phyloP scores from a whole-genome alignment of 1,140 invertebrate species.

The Drosophila varians region DNA sequence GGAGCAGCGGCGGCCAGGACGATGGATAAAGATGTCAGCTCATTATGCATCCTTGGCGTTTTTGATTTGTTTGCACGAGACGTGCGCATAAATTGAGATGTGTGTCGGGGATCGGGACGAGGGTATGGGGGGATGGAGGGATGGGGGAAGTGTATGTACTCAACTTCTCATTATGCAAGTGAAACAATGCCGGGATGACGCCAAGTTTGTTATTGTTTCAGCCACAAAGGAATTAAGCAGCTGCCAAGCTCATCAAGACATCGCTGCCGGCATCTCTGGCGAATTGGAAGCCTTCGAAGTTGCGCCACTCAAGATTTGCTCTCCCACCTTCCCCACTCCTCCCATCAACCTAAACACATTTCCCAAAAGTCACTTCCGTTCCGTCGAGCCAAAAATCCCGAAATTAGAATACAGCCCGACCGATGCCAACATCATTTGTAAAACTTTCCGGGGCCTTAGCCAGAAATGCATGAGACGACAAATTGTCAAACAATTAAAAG shows the following conservation, averaged over 20 bases:
- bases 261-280: not conserved
- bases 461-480: constrained; percentile 60
- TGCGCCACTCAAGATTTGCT: not conserved
- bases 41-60: constrained; percentile 74
- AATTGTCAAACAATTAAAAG: constrained; percentile 71
- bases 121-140: not conserved
- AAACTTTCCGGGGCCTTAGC: constrained; percentile 8
- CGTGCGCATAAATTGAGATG: constrained; percentile 74
- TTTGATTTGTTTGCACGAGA: constrained; percentile 72
- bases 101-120: not conserved
- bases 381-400: not conserved
- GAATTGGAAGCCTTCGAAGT: not conserved
- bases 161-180: constrained; percentile 68
- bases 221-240: constrained; percentile 73
- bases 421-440: constrained; percentile 40
- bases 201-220: constrained; percentile 67
- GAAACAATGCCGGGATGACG: constrained; percentile 60
- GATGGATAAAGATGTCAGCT: constrained; percentile 52
- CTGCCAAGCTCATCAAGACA: constrained; percentile 57
- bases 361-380: not conserved
- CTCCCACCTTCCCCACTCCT: not conserved
- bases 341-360: no score
- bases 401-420: constrained; percentile 2
- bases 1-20: constrained; percentile 3
- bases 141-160: not conserved